Evolutionary conservation across 2,113 vertebrate genomes (phyloP), one percentile per base, ranked within the genome.

Genomic region (Ciconia boyciana): DNA sequence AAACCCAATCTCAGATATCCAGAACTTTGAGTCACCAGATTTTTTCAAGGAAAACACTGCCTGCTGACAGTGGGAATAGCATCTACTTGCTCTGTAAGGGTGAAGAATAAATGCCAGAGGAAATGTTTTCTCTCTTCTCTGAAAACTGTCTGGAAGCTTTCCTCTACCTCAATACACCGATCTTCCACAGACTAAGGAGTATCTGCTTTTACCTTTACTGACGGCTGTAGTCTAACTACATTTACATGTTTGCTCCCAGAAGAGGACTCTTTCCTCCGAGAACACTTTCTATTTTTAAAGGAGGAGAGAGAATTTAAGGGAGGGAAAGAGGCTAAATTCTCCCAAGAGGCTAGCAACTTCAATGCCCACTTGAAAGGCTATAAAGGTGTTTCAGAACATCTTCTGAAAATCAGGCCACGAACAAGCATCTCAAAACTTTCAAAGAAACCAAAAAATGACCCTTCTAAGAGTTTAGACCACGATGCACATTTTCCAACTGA

Each of bases 351-450:
- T 18, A 51, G 89, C n/a, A 79, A 89, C 72, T 91, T 92, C 91
- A 93, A 36, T 83, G 77, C 84, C 93, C 91, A 86, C 95, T 97
- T 97, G 89, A 96, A 97, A 96, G 93, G 60, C 51, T 93, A 11
- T 77, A 70, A 91, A 96, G 96, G 96, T 95, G 92, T 96, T 96
- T 81, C 93, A 95, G 93, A 96, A 72, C 74, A 83, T n/a, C 93
- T 74, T 70, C 79, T 90, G 93, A 94, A 94, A 11, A 4, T 83
- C 92, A 80, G 79, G 85, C 96, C 79, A 90, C 64, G 90, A 92
- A 94, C 75, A 78, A 90, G 85, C 71, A 78, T 49, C 90, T 89
- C 46, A 58, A 83, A 95, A 92, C 62, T 88, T 94, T 96, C 85
- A 96, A 94, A 97, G 85, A 96, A 90, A 92, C 88, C 85, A 69